Base-by-base conservation (phyloP, 1,140 invertebrate species). In the Kradibia gibbosae region DNA sequence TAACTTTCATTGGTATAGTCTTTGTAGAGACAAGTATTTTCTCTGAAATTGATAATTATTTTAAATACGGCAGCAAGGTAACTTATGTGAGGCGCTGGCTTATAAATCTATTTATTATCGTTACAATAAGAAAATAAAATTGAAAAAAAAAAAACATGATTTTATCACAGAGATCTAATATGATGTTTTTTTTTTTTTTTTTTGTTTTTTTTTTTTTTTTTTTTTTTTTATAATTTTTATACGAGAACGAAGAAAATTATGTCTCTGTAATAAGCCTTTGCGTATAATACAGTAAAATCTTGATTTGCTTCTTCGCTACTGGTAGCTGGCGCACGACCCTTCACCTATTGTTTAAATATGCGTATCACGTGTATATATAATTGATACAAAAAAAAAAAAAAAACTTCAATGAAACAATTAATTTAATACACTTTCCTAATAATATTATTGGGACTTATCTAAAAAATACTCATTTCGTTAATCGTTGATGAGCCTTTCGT, bases 21-120 rank as follows among this genome's bases (percentile, higher is more conserved):
- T 73, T 80, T 48, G 28, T 36, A 60, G 55, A 80, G 11, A 42
- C 70, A 50, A 73, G 73, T 72, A 48, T 34, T 74, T 73, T 50
- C 34, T 55, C 34, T 80, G 17, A 73, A 73, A 11, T 22, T 62
- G 20, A 36, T 31, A 71, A 45, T 42, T 20, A 2, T 62, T 45
- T 72, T 73, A 11, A 80, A 50, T 48, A 2, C 25, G 15, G 42
- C 25, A 71, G 13, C 75, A 84, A 84, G 83, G 81, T 84, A 83
- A 84, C 81, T 84, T 84, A 83, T 81, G 73, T 74, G 76, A 84
- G 83, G 45, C 55, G 34, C 39, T 50, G 60, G 10, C 62, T 57
- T n/a, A 65, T 5, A n/a, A 65, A 50, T 53, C 39, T 17, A 50
- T 53, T 62, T 36, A 55, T 50, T 10, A 67, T 78, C 53, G 5